Evolutionary conservation across 2,888 invertebrate species (phyloP).

Genomic region (Ormyrus pomaceus): DNA sequence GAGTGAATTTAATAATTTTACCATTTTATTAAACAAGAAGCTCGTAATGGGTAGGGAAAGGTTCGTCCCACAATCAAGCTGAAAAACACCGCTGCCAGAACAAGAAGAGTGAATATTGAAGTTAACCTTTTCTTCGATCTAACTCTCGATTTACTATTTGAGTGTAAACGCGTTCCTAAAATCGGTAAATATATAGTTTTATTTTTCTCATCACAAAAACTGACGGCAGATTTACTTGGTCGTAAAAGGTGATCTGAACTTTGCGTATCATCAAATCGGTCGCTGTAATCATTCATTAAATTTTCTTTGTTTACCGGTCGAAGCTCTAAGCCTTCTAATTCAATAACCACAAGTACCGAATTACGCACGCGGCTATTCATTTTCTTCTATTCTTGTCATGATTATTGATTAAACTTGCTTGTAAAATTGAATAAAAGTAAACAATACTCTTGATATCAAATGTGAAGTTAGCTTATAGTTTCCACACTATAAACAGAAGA

Average conservation of each 20-base stretch:
- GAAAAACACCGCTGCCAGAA: slow-evolving; percentile 6
- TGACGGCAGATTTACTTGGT: no score
- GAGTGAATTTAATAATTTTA: slow-evolving; percentile 43
- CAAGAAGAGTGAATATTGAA: neutral
- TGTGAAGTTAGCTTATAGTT: slow-evolving; percentile 38
- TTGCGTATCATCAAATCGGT: no score
- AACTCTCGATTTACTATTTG: no score
- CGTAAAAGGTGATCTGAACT: no score
- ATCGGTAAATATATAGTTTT: no score
- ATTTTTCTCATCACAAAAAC: no score
- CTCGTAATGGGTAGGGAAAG: slow-evolving; percentile 67
- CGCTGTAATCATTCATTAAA: neutral
- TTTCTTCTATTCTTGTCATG: neutral
- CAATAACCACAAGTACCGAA: slow-evolving; percentile 30
- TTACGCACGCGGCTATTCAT: slow-evolving; percentile 30
- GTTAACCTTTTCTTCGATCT: no score
- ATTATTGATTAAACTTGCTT: neutral
- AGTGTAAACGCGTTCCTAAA: no score
- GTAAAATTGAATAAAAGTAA: neutral
- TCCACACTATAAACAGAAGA: neutral
- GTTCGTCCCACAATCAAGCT: slow-evolving; percentile 17
- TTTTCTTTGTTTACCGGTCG: neutral
- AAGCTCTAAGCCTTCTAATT: slow-evolving; percentile 26
- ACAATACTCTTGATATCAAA: neutral
- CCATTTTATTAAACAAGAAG: slow-evolving; percentile 67